Base-by-base conservation (phyloP, 2,113 vertebrate species). In the Emydura subglobosa region DNA sequence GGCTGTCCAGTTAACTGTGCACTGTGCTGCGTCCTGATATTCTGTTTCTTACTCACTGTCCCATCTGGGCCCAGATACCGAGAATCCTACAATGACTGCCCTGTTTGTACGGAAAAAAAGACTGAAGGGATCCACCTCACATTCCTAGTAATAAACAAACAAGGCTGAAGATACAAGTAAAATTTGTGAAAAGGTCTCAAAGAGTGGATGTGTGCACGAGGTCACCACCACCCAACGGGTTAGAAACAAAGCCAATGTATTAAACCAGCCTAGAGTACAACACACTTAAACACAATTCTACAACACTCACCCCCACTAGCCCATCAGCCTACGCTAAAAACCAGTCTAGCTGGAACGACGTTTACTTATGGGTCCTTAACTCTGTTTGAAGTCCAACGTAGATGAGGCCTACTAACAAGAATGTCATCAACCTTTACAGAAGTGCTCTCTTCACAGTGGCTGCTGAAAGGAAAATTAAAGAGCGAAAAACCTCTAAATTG, bases 1-100 rank as follows among this genome's bases (percentile, higher is more conserved):
- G 51, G 6, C 1, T 76, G 47, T n/a, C 8, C 12, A 0, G 0
- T 34, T 39, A 24, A 76, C 16, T 10, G 17, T 0, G 2, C 0
- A 21, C 87, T 6, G n/a, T 2, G 0, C 0, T 4, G 1, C 54
- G 42, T 25, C 39, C 11, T 76, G 10, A 6, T 27, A 27, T 25
- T 44, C 72, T 76, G 72, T 76, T 76, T 25, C 39, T 44, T 10
- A 76, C 24, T 25, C 42, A 27, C 72, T 14, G 12, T 44, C 22
- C 22, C 22, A 24, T 7, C 55, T 57, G 6, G 55, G 49, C 25
- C 22, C 39, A 44, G 72, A 76, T 13, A 44, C 72, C 19, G 13
- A 44, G 9, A 44, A 76, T 22, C 24, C 22, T 7, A 14, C 6
- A 24, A 4, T 27, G 25, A 14, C 21, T 47, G 10, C 24, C 72